phyloP scores from a whole-genome alignment of 2,797 vertebrate genomes.

The Sternotherus odoratus region DNA sequence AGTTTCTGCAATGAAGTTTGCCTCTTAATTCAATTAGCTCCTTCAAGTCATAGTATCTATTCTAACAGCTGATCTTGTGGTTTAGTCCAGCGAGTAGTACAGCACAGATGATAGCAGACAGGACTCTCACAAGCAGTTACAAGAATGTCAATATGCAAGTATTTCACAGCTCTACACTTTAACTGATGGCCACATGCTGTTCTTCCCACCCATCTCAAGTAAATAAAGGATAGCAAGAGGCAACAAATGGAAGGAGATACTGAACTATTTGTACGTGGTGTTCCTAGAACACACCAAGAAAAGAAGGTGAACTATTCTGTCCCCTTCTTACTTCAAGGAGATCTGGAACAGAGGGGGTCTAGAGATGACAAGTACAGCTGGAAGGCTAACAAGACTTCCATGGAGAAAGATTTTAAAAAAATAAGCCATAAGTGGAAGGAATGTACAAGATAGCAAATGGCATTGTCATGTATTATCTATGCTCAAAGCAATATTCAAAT shows the following conservation, averaged over 20 bases:
- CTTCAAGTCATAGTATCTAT: neutral
- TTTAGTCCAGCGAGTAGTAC: neutral
- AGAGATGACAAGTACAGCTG: neutral
- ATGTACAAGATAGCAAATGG: neutral
- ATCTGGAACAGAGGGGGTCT: neutral
- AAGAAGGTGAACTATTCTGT: conserved; percentile 5
- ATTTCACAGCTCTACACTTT: neutral
- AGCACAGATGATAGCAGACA: neutral
- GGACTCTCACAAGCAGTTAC: neutral
- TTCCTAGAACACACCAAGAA: neutral
- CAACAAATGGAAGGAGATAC: neutral
- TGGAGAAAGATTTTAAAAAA: neutral
- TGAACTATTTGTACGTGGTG: fast-evolving
- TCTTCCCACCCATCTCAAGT: neutral
- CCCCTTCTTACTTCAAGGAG: neutral
- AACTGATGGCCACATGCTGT: conserved; percentile 9
- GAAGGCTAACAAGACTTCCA: neutral
- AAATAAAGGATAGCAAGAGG: neutral
- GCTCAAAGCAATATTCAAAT: neutral
- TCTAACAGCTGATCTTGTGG: neutral
- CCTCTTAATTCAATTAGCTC: neutral
- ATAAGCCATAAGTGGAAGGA: neutral
- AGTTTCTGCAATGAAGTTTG: neutral
- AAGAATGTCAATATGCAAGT: neutral
- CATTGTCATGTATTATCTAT: neutral